Conservation (phyloP, 1,140 invertebrate species). For the Diuraphis noxia region DNA sequence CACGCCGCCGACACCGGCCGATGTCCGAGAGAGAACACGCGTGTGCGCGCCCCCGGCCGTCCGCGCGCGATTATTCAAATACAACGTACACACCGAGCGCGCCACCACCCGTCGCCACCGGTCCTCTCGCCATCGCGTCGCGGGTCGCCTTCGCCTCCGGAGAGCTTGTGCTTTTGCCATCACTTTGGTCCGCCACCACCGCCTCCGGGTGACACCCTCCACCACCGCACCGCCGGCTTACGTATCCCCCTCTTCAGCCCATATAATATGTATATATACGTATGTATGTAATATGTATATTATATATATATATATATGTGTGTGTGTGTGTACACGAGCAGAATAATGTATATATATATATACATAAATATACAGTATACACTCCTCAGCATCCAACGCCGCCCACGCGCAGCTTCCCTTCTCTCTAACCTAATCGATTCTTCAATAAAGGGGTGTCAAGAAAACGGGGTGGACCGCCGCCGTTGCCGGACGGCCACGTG, state of each 20-base stretch:
- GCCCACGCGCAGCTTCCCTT: conserved; percentile 36
- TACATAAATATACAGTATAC: neutral
- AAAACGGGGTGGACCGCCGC: conserved; percentile 48
- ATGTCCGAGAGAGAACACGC: conserved; percentile 53
- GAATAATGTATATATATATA: neutral
- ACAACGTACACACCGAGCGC: conserved; percentile 6
- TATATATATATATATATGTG: neutral
- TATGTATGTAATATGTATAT: neutral
- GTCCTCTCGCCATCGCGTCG: neutral
- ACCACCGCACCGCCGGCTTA: neutral
- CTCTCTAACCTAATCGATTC: conserved; percentile 53
- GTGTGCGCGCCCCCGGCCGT: conserved; percentile 42
- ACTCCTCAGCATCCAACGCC: conserved; percentile 11
- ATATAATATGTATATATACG: conserved; percentile 22
- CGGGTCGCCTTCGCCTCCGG: neutral
- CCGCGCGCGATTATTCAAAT: conserved; percentile 54
- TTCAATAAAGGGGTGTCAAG: conserved; percentile 54
- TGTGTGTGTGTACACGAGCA: neutral
- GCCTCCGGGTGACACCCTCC: conserved; percentile 45
- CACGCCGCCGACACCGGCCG: conserved; percentile 29
- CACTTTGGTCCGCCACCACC: conserved; percentile 47
- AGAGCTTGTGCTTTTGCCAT: conserved; percentile 50
- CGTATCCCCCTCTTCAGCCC: neutral
- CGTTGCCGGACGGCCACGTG: conserved; percentile 50
- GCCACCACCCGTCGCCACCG: neutral